A percentile compares a stretch with the other conserved stretches of the same genome.
Evolutionary conservation across 2,797 vertebrate genomes (phyloP).

Genomic region (Propithecus perrieri): DNA sequence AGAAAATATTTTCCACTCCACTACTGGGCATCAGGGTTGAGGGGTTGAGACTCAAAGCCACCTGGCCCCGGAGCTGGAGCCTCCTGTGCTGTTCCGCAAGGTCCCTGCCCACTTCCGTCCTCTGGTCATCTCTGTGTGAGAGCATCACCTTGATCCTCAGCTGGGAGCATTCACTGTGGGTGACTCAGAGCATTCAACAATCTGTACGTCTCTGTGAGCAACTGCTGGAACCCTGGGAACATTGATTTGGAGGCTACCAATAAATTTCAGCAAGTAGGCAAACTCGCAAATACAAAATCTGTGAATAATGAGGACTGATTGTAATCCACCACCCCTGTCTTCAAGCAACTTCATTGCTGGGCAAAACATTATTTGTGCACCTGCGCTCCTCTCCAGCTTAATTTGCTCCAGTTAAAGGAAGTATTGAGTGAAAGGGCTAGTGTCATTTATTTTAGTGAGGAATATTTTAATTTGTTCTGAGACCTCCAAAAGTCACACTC

Average conservation of each 20-base stretch:
- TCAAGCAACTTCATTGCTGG: not conserved
- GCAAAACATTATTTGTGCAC: not conserved
- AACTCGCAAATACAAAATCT: not conserved
- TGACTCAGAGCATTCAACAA: accelerated
- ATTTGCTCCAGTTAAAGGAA: not conserved
- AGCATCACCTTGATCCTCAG: accelerated
- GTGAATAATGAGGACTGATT: not conserved
- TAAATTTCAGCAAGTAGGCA: not conserved
- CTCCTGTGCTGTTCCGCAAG: accelerated
- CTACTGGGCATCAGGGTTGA: accelerated
- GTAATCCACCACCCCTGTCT: not conserved
- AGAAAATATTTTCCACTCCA: accelerated
- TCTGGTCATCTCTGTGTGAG: too few relatives aligned
- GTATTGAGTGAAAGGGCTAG: not conserved
- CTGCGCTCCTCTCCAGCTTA: not conserved
- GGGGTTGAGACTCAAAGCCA: too few relatives aligned
- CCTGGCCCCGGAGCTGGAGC: too few relatives aligned
- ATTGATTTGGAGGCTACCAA: too few relatives aligned
- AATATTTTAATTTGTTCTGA: not conserved
- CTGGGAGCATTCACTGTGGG: accelerated
- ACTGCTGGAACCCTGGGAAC: accelerated
- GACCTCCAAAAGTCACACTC: not conserved
- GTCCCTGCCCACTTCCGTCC: accelerated
- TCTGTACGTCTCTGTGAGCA: accelerated
- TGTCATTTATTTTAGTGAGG: not conserved